Evolutionary conservation across 1,140 invertebrate species (phyloP).

Genomic region (Drosophila obscura): DNA sequence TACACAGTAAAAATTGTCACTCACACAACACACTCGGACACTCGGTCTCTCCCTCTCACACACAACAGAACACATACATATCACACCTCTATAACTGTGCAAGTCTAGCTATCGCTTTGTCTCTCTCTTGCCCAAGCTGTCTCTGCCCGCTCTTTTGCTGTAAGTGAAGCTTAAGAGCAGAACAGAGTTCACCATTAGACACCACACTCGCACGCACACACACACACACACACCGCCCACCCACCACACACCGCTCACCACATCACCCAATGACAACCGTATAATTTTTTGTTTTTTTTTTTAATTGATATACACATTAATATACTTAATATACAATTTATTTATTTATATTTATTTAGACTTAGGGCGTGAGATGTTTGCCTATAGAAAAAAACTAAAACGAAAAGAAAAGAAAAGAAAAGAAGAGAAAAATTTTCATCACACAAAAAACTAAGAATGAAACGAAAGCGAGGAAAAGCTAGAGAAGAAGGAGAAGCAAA

Average conservation of each 20-base stretch:
- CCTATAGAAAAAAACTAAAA: conserved; percentile 36
- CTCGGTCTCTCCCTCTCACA: conserved; percentile 22
- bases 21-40: conserved; percentile 32
- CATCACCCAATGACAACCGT: conserved; percentile 58
- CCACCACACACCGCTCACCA: conserved; percentile 17
- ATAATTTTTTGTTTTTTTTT: conserved; percentile 80
- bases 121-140: conserved; percentile 42
- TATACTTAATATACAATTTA: conserved; percentile 78
- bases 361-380: conserved; percentile 64
- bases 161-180: no score
- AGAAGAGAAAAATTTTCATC: conserved; percentile 20
- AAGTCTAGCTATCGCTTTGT: conserved; percentile 39
- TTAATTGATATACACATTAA: conserved; percentile 52
- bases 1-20: conserved; percentile 71
- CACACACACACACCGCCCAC: conserved; percentile 2
- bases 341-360: conserved; percentile 82
- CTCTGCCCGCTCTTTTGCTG: conserved; percentile 5
- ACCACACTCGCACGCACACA: conserved; percentile 28
- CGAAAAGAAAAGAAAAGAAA: no score
- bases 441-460: conserved; percentile 10
- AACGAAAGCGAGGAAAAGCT: conserved; percentile 15
- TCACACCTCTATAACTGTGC: conserved; percentile 12
- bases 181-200: no score
- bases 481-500: conserved; percentile 20
- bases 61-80: conserved; percentile 22